Evolutionary conservation across 2,113 vertebrate genomes (phyloP).

Genomic region (Nerophis ophidion): DNA sequence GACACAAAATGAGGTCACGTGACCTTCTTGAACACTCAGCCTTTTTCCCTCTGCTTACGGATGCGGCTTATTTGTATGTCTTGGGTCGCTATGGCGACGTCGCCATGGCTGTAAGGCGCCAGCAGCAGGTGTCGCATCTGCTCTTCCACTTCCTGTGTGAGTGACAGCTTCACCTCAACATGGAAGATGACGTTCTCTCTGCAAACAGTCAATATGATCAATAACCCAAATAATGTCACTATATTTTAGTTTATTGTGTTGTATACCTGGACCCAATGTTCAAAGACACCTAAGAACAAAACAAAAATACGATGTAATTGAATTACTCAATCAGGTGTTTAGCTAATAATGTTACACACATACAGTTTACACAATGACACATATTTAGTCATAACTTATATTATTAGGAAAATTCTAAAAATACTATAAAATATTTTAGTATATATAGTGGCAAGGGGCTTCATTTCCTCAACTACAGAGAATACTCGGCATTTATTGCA

Average conservation of each 20-base stretch:
- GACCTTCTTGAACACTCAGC: neutral
- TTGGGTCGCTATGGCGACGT: constrained; percentile 27
- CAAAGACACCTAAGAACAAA: constrained; percentile 19
- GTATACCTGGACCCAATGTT: constrained; percentile 34
- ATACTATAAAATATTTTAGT: too few relatives aligned
- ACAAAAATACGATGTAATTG: neutral
- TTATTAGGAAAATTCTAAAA: too few relatives aligned
- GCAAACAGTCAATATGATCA: neutral
- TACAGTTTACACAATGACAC: too few relatives aligned
- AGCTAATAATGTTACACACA: too few relatives aligned
- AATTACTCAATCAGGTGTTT: too few relatives aligned
- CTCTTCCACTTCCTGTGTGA: constrained; percentile 28
- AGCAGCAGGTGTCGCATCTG: constrained; percentile 41
- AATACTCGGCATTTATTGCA: too few relatives aligned
- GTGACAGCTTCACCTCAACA: constrained; percentile 43
- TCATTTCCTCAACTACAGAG: too few relatives aligned
- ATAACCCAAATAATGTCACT: neutral
- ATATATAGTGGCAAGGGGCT: too few relatives aligned
- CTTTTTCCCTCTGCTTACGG: constrained; percentile 36
- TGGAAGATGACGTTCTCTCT: constrained; percentile 66
- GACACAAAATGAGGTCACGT: neutral
- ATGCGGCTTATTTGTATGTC: constrained; percentile 63
- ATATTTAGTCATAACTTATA: too few relatives aligned
- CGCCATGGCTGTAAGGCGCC: constrained; percentile 30
- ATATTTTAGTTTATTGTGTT: neutral